These are phyloP conservation scores for Trissolcus basalis DNA, from an alignment of 1,140 invertebrate species.

Conservation along the genomic window DNA sequence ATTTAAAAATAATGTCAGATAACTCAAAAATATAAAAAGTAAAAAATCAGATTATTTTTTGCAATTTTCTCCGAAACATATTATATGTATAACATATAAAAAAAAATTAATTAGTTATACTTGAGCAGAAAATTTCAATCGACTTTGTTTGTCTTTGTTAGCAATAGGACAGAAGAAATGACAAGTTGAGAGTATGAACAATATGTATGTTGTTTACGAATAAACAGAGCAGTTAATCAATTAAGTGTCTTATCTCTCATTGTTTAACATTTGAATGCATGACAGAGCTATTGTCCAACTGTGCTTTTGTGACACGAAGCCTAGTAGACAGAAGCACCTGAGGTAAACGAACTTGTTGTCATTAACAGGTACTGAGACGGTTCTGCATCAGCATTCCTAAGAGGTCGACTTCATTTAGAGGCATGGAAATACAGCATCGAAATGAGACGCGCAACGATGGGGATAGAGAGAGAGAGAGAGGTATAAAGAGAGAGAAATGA, in stretches of 20 bases:
- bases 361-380: conserved; percentile 57
- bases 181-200: too few relatives aligned
- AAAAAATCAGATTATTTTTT: too few relatives aligned
- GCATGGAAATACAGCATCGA: conserved; percentile 50
- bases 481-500: conserved; percentile 41
- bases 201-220: too few relatives aligned
- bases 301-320: conserved; percentile 48
- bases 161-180: too few relatives aligned
- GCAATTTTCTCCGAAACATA: too few relatives aligned
- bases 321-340: conserved; percentile 52
- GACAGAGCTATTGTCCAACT: conserved; percentile 44
- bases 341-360: conserved; percentile 59
- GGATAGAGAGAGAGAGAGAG: too few relatives aligned
- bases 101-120: too few relatives aligned
- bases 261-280: conserved; percentile 30
- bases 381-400: conserved; percentile 57
- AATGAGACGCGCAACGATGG: conserved; percentile 45
- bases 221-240: background rate
- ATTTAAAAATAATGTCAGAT: too few relatives aligned
- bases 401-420: conserved; percentile 58
- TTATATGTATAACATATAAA: too few relatives aligned
- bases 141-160: too few relatives aligned
- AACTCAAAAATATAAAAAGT: too few relatives aligned
- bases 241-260: conserved; percentile 13
- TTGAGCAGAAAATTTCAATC: too few relatives aligned